These are phyloP conservation scores for Fringilla coelebs DNA, from an alignment of 2,797 vertebrate genomes.

Conservation along the genomic window DNA sequence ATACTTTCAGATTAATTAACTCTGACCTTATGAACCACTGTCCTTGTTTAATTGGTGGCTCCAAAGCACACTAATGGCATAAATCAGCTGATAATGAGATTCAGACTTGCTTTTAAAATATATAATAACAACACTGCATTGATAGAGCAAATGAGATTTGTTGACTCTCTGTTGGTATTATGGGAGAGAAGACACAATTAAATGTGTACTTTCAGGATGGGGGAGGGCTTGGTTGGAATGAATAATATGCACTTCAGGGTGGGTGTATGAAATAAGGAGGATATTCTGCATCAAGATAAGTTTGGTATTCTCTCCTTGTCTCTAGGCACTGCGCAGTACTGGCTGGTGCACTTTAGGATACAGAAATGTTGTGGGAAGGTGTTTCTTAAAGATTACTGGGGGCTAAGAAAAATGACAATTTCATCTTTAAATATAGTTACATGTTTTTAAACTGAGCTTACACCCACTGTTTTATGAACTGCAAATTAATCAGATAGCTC, in stretches of 20 bases:
- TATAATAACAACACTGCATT: conserved; percentile 72
- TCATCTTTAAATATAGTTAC: conserved; percentile 69
- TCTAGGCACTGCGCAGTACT: conserved; percentile 45
- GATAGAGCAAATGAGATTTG: conserved; percentile 81
- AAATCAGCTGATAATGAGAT: conserved; percentile 90
- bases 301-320: conserved; percentile 63
- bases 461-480: conserved; percentile 65
- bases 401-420: conserved; percentile 62
- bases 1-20: conserved; percentile 83
- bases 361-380: conserved; percentile 57
- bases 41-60: conserved; percentile 88
- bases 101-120: conserved; percentile 85
- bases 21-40: conserved; percentile 86
- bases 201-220: conserved; percentile 33
- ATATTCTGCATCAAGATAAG: conserved; percentile 68
- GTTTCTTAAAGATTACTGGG: conserved; percentile 64
- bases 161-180: conserved; percentile 57
- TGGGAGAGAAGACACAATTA: conserved; percentile 56
- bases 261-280: conserved; percentile 63
- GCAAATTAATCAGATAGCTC: conserved; percentile 68
- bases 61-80: conserved; percentile 83
- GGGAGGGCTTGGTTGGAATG: conserved; percentile 60
- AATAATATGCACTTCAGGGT: conserved; percentile 66
- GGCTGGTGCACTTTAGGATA: conserved; percentile 61
- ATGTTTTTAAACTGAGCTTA: conserved; percentile 66